Conservation (phyloP, 2,797 vertebrate genomes). For the Clangula hyemalis region DNA sequence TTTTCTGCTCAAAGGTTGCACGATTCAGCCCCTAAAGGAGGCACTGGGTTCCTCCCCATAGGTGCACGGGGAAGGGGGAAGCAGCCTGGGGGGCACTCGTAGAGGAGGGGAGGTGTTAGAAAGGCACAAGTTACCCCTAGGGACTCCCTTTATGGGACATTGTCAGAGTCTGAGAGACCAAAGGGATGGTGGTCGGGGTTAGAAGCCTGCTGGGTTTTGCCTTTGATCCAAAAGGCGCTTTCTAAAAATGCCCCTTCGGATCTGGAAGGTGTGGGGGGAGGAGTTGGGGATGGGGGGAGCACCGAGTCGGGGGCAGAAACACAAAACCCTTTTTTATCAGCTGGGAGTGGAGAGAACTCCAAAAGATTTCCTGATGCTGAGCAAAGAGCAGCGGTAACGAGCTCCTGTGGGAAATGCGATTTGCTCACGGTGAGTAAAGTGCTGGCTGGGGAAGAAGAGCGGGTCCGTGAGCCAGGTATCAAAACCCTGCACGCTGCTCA, state of each 20-base stretch:
- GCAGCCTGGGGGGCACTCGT: background rate
- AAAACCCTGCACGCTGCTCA: background rate
- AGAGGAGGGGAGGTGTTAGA: background rate
- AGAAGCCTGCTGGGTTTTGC: rapidly evolving
- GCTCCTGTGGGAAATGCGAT: conserved; percentile 37
- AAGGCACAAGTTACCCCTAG: background rate
- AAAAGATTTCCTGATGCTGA: conserved; percentile 19
- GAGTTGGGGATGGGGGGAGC: background rate
- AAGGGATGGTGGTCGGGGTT: background rate
- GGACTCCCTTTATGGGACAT: background rate
- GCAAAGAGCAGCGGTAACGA: conserved; percentile 58
- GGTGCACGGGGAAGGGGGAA: background rate
- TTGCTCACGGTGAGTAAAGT: background rate
- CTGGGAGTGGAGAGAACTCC: background rate
- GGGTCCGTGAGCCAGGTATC: background rate
- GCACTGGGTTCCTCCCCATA: background rate
- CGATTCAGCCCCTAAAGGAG: background rate
- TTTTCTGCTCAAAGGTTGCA: background rate
- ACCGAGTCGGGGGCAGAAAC: background rate
- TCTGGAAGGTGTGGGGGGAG: background rate
- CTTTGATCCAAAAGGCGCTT: background rate
- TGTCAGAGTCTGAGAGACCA: background rate
- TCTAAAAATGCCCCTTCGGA: background rate
- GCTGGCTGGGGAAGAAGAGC: background rate
- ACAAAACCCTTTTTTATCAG: background rate